Conservation (phyloP, 2,888 invertebrate species). For the Leptinotarsa juncta region DNA sequence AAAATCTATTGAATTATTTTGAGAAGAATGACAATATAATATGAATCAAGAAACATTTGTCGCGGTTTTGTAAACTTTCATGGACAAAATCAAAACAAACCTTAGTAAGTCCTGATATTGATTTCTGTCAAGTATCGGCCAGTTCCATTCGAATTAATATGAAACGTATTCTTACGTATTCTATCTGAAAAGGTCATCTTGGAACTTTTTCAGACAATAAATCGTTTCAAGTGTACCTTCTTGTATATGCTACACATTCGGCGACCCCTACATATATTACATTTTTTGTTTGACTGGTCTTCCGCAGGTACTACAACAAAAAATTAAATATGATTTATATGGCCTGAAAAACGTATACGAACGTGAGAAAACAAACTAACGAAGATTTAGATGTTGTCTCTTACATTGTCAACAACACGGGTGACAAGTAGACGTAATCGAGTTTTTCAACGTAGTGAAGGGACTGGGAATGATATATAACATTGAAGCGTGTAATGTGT, state of each 20-base stretch:
- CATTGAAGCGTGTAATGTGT: constrained; percentile 10
- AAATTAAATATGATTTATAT: constrained; percentile 41
- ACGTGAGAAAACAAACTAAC: constrained; percentile 38
- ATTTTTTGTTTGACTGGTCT: constrained; percentile 15
- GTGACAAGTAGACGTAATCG: constrained; percentile 38
- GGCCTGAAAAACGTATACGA: constrained; percentile 25
- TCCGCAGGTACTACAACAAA: constrained; percentile 20
- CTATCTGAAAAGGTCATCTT: no score
- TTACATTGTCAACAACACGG: constrained; percentile 41
- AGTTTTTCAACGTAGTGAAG: constrained; percentile 26
- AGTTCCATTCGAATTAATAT: no score
- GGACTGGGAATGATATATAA: constrained; percentile 37
- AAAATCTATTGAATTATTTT: no score
- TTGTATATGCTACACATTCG: background rate
- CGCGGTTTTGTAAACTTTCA: no score
- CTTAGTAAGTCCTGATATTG: no score
- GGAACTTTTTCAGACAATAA: background rate
- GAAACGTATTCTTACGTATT: no score
- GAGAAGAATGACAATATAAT: no score
- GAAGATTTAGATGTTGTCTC: constrained; percentile 45
- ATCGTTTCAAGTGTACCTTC: background rate
- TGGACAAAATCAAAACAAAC: no score
- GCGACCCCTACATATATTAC: background rate
- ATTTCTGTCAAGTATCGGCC: no score
- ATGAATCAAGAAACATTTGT: no score